Conservation (phyloP, 2,797 vertebrate species). For the Periparus ater region DNA sequence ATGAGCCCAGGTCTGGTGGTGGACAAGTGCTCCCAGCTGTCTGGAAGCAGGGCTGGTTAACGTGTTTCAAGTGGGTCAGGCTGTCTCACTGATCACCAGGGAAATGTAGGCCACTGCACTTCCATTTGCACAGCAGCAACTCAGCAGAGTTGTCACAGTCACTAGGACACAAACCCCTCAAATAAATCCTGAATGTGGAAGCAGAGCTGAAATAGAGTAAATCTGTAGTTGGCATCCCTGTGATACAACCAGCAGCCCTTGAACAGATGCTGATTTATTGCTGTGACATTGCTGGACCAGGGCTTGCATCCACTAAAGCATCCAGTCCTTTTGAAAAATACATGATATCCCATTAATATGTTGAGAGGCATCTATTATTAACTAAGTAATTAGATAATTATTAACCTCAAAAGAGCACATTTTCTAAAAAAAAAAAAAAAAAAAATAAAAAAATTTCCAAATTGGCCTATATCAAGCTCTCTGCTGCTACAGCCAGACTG, state of each 20-base stretch:
- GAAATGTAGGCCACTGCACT: conserved; percentile 32
- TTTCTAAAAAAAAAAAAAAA: not conserved
- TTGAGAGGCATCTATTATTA: not conserved
- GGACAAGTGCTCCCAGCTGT: not conserved
- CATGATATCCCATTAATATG: not conserved
- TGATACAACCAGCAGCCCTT: not conserved
- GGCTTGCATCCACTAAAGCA: not conserved
- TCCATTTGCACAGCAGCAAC: not conserved
- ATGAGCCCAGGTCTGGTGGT: not conserved
- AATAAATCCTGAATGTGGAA: not conserved
- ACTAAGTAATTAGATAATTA: not conserved
- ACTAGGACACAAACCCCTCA: not conserved
- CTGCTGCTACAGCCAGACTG: not conserved
- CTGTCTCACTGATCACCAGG: not conserved
- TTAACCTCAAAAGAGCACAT: not conserved
- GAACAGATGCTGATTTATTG: not conserved
- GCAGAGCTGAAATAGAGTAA: not conserved
- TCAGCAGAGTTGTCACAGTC: not conserved
- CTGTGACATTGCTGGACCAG: accelerated
- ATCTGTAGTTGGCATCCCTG: not conserved
- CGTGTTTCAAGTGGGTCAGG: not conserved
- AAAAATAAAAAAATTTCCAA: not conserved
- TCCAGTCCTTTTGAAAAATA: not conserved
- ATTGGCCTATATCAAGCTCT: not conserved
- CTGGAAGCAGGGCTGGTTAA: not conserved